Percentiles rank a stretch among this genome's conserved stretches.
Evolutionary conservation across 2,113 vertebrate species (phyloP).

Genomic region (Oenanthe oenanthe): DNA sequence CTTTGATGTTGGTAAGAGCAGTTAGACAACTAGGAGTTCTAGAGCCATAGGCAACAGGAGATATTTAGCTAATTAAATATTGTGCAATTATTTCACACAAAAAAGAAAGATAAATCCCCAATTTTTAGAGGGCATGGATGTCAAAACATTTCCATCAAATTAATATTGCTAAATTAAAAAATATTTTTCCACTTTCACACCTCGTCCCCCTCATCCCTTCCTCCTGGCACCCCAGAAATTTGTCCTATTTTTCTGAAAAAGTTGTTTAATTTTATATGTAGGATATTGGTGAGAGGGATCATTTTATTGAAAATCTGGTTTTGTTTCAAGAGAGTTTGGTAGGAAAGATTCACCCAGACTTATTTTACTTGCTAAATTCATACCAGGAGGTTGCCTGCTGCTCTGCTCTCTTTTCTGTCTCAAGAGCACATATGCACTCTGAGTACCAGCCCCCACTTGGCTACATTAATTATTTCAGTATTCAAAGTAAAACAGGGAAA

Average conservation of each 20-base stretch:
- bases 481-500: background rate
- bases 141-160: background rate
- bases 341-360: background rate
- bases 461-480: background rate
- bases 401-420: background rate
- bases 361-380: background rate
- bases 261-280: background rate
- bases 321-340: background rate
- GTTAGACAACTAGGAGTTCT: background rate
- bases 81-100: background rate
- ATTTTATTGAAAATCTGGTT: background rate
- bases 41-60: background rate
- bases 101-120: background rate
- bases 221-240: fast-evolving
- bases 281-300: background rate
- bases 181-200: background rate
- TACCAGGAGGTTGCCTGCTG: background rate
- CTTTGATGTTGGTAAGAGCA: background rate
- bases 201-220: fast-evolving
- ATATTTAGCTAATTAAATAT: background rate
- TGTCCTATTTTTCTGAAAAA: background rate
- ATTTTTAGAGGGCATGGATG: background rate
- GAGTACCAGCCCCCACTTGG: background rate
- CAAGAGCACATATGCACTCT: background rate
- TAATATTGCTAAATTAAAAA: background rate